Base-by-base conservation (phyloP, 1,140 invertebrate species). In the Telenomus remus region DNA sequence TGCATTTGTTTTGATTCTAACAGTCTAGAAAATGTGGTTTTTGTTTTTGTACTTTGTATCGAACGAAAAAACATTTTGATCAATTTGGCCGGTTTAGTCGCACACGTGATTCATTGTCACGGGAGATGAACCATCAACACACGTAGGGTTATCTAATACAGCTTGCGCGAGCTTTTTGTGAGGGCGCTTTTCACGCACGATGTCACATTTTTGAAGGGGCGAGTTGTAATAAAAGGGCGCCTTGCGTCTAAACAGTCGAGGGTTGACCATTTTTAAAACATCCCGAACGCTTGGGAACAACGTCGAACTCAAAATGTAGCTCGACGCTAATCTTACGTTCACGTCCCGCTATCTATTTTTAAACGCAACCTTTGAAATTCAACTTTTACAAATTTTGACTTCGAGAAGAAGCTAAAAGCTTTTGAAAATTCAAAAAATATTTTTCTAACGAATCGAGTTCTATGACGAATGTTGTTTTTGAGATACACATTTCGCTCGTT, bases 241-340 rank as follows among this genome's bases (percentile, higher is more conserved):
- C 37, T 27, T 47, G 10, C 14, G 37, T 33, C 43, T 9, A 34
- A 57, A 37, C 47, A 53, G 15, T 55, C 5, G 65, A 54, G 49
- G 57, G 51, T 61, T 68, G 57, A 46, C 57, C 56, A 51, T 63
- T 57, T 60, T 63, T 60, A 55, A 71, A 63, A 57, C 59, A 48
- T 49, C 56, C 48, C 42, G 37, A 7, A 1, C 50, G 44, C 19
- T 49, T 37, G 39, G 16, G 39, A 43, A 34, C 51, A 12, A 13
- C 19, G 19, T 12, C 46, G 63, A 10, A 37, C 27, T n/a, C 57
- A 51, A 46, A 46, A 35, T 60, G 35, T 27, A 13, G 1, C 37
- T 19, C 7, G 15, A 42, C 39, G 19, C 19, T 27, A 27, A 27
- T 27, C 19, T 1, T 27, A 27, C 6, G 19, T 27, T 55, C 15